These are phyloP conservation scores for Pogonomyrmex barbatus DNA, from an alignment of 1,140 invertebrate genomes.

Conservation along the genomic window DNA sequence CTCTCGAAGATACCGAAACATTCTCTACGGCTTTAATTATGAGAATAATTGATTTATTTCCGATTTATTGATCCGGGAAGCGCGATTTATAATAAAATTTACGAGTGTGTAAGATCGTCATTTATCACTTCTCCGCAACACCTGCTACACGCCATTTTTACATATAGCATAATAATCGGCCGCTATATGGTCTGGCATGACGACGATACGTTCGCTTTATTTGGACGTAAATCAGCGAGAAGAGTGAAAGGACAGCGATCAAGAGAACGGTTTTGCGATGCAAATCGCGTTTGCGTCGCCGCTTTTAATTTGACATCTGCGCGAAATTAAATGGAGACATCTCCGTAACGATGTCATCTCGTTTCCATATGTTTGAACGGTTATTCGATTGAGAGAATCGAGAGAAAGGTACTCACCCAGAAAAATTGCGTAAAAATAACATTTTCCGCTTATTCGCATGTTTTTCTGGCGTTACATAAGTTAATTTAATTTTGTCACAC, in stretches of 20 bases:
- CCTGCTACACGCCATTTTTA: slow-evolving; percentile 44
- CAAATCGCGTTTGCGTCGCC: slow-evolving; percentile 30
- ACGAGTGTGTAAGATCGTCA: slow-evolving; percentile 7
- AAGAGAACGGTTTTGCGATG: slow-evolving; percentile 42
- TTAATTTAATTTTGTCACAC: slow-evolving; percentile 3
- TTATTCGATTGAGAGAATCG: not conserved
- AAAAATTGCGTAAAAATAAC: not conserved
- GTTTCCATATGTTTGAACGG: not conserved
- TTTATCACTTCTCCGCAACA: slow-evolving; percentile 31
- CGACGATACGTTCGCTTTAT: slow-evolving; percentile 51
- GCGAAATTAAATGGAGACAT: slow-evolving; percentile 59
- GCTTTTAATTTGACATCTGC: slow-evolving; percentile 53
- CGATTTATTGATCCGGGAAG: not conserved
- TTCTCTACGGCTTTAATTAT: not conserved
- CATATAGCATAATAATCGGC: slow-evolving; percentile 15
- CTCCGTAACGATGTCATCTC: slow-evolving; percentile 36
- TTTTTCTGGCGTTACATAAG: not conserved
- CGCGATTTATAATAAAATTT: slow-evolving; percentile 22
- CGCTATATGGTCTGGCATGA: slow-evolving; percentile 27
- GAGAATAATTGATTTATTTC: slow-evolving; percentile 30
- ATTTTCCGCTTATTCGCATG: not conserved
- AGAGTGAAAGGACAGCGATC: slow-evolving; percentile 52
- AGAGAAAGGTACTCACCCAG: slow-evolving; percentile 10
- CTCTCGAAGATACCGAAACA: not conserved
- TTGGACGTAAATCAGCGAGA: slow-evolving; percentile 54